Percentiles rank a stretch among this genome's conserved stretches.
Evolutionary conservation across 2,888 invertebrate genomes (phyloP).

Genomic region (Eupeodes latifasciatus): DNA sequence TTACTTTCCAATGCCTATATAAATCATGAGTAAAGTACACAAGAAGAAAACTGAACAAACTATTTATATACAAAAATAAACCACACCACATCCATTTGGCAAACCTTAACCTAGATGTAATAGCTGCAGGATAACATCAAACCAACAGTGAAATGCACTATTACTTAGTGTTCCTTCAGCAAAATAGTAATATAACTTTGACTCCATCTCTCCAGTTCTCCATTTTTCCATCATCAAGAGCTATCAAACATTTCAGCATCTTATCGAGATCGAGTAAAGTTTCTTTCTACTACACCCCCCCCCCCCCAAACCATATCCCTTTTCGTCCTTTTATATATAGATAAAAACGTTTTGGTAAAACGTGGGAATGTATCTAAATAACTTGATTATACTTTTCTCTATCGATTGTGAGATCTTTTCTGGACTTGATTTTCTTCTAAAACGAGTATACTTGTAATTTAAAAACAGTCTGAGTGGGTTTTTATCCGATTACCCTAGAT

Average conservation of each 20-base stretch:
- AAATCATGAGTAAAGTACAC: neutral
- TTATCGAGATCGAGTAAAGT: neutral
- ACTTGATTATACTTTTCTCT: conserved; percentile 62
- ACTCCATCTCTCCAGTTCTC: neutral
- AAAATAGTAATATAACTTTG: neutral
- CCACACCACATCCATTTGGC: conserved; percentile 62
- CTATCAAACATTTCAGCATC: neutral
- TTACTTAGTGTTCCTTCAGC: neutral
- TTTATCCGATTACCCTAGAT: conserved; percentile 11
- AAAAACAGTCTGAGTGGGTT: conserved; percentile 1
- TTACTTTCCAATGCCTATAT: neutral
- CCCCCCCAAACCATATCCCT: neutral
- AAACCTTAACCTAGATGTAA: conserved; percentile 48
- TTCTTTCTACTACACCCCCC: neutral
- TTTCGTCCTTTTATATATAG: too few species aligned
- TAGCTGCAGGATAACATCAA: conserved; percentile 50
- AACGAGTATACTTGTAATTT: neutral
- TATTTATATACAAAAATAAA: conserved; percentile 6
- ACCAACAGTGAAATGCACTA: conserved; percentile 55
- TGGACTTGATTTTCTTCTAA: conserved; percentile 37
- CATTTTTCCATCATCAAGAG: neutral
- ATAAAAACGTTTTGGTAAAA: neutral
- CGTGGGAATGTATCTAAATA: conserved; percentile 46
- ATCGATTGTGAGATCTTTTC: conserved; percentile 43
- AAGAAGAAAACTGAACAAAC: conserved; percentile 21